These are phyloP conservation scores for Helicolenus hilgendorfi DNA, from an alignment of 2,797 vertebrate genomes.

Conservation along the genomic window DNA sequence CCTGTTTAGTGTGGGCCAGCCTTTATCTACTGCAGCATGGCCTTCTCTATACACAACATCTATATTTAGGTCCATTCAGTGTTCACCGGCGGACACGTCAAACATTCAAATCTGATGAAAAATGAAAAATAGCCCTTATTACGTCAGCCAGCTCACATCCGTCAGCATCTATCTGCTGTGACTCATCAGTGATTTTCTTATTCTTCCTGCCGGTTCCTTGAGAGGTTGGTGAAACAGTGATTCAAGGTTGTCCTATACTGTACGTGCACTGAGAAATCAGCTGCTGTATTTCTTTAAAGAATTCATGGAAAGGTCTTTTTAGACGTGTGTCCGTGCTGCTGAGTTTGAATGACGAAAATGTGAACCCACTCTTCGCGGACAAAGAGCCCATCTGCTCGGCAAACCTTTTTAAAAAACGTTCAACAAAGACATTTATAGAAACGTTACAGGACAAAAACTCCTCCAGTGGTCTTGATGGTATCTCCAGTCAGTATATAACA, in stretches of 20 bases:
- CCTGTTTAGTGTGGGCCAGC: too few relatives aligned
- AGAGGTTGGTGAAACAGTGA: background rate
- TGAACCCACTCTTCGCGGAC: background rate
- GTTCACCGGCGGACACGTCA: background rate
- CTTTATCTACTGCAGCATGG: background rate
- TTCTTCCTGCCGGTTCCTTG: background rate
- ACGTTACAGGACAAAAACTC: background rate
- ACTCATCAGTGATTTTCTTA: conserved; percentile 6
- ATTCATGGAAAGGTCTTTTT: background rate
- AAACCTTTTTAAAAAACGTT: background rate
- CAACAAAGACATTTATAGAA: conserved; percentile 16
- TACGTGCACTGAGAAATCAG: background rate
- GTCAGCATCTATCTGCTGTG: background rate
- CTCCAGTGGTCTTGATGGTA: conserved; percentile 12
- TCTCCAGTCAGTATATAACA: conserved; percentile 17
- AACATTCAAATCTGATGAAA: background rate
- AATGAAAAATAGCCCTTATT: background rate
- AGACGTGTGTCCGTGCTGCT: background rate
- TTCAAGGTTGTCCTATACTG: conserved; percentile 8
- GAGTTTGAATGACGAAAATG: background rate
- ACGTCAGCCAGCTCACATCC: background rate
- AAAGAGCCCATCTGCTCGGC: background rate
- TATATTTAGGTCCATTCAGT: conserved; percentile 28
- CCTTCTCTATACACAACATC: conserved; percentile 5
- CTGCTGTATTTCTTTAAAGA: background rate